A percentile compares a stretch with the other conserved stretches of the same genome.
Evolutionary conservation across 30 jellyfish, hydroid and myxozoan genomes (phyloP).

Genomic region (Hydra vulgaris): DNA sequence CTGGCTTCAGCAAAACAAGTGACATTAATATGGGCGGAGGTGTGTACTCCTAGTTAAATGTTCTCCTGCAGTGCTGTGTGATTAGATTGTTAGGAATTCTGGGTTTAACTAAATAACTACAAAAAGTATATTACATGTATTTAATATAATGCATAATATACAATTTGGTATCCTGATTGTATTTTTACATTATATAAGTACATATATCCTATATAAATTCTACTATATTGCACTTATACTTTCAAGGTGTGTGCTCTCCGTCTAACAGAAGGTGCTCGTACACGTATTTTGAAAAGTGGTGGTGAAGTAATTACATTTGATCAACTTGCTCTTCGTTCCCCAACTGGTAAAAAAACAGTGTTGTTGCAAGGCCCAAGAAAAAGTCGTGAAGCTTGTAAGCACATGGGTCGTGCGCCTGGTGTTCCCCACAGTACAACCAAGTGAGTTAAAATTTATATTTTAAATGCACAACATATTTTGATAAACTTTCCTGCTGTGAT

Average conservation of each 20-base stretch:
- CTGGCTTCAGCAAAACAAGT: no score
- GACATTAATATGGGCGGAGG: no score
- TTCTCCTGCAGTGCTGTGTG: no score
- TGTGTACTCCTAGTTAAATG: no score
- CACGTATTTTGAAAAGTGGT: conserved; percentile 86
- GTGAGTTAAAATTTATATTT: conserved; percentile 32
- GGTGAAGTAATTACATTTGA: conserved; percentile 95
- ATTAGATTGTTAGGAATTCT: no score
- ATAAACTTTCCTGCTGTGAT: conserved; percentile 5
- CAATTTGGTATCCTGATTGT: no score
- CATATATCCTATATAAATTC: no score
- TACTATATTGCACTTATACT: no score
- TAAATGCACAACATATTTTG: background rate
- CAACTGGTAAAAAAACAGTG: conserved; percentile 93
- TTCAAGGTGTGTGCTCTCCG: conserved; percentile 86
- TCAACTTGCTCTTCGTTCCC: conserved; percentile 87
- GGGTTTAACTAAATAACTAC: no score
- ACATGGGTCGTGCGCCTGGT: conserved; percentile 99
- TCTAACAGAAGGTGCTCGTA: conserved; percentile 95
- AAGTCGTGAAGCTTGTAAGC: conserved; percentile 82
- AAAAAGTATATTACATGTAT: no score
- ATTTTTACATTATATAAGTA: no score
- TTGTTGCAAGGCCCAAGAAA: conserved; percentile 95
- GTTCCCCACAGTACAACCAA: conserved; percentile 93
- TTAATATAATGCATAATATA: no score